Evolutionary conservation across 2,888 invertebrate genomes (phyloP).

Genomic region (Strigamia crassipes): DNA sequence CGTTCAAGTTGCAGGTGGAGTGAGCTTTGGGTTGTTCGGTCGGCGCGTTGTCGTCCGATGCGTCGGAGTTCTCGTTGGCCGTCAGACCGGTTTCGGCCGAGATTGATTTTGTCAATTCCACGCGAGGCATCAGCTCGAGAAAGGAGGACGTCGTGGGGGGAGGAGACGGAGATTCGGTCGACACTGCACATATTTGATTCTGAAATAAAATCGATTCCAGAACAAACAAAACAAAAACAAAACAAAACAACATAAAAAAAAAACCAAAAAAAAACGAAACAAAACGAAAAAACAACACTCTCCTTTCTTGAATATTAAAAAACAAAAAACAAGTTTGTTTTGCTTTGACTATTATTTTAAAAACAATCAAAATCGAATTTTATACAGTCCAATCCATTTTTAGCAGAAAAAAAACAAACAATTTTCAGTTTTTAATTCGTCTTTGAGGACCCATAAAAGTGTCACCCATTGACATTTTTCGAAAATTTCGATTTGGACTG

Average conservation of each 20-base stretch:
- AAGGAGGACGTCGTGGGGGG: conserved; percentile 25
- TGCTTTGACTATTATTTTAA: too few species aligned
- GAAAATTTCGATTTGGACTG: too few species aligned
- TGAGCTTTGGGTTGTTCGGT: conserved; percentile 8
- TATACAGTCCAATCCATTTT: neutral
- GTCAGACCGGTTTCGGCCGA: conserved; percentile 43
- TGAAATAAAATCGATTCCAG: conserved; percentile 53
- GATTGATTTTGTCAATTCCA: conserved; percentile 44
- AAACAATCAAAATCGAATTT: neutral
- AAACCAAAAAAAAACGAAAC: conserved; percentile 1
- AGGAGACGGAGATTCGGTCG: conserved; percentile 31
- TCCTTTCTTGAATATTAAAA: conserved; percentile 44
- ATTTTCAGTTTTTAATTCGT: neutral
- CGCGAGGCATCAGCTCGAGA: conserved; percentile 20
- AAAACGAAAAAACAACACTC: conserved; percentile 51
- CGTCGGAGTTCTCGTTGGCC: neutral
- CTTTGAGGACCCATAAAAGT: too few species aligned
- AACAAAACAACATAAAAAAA: conserved; percentile 9
- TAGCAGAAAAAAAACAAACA: too few species aligned
- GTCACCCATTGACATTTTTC: too few species aligned
- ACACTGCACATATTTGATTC: conserved; percentile 33
- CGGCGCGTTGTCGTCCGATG: neutral
- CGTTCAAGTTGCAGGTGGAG: conserved; percentile 8
- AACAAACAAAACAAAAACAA: conserved; percentile 45
- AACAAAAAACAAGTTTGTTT: neutral